Base-by-base conservation (phyloP, 2,888 invertebrate species). In the Ophion slaviceki region DNA sequence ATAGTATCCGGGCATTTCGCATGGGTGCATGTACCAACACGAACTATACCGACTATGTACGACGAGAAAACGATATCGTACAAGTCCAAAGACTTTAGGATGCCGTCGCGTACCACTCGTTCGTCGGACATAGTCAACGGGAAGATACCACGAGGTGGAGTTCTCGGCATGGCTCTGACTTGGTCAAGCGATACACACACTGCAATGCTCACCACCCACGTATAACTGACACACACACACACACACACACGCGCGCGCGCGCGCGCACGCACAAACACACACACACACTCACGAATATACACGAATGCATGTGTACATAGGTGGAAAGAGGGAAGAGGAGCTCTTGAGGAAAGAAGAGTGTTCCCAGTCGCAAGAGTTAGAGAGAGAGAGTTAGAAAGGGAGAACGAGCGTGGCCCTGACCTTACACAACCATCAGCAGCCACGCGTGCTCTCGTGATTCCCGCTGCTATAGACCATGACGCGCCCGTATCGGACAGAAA, bases 341-440 rank as follows among this genome's bases (percentile, higher is more conserved):
- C 71, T 70, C 71, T 40, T 28, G 82, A 68, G 84, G 85, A 85
- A 72, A 82, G 81, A 81, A 84, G 78, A 86, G 87, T 72, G 86
- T 32, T 32, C 32, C 32, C 32, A 32, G 4, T 32, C 32, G 88
- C 88, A 87, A 76, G 80, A 76, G 89, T 76, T 32, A 32, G 75
- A 75, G 64, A 64, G 47, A 84, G 81, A 83, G 87, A 87, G 85
- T 47, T 10, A 14, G 47, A 2, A 66, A 77, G 66, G 40, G 67
- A 77, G 82, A 84, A 77, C 82, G 87, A 87, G 85, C 88, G 86
- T 91, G 90, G 87, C 92, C 92, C 90, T 92, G 92, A 92, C 92
- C 92, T 92, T 92, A 88, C 90, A 82, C 88, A 92, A 91, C 88
- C 80, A 80, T 80, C 80, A 78, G 71, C 78, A 80, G 85, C 86